Conservation (phyloP, 2,113 vertebrate species). For the Ciconia stormi region DNA sequence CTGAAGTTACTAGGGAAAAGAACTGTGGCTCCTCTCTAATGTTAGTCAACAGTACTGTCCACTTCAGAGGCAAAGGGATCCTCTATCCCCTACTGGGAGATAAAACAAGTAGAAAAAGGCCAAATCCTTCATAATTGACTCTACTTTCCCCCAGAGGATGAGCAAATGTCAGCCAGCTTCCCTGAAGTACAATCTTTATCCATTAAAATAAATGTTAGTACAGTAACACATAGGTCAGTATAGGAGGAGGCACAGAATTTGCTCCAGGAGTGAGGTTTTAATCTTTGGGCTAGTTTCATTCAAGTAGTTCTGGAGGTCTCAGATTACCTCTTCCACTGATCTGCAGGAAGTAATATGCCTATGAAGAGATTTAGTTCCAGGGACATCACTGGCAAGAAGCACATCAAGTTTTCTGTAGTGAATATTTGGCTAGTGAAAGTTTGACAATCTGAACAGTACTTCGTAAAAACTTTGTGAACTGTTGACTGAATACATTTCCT, state of each 20-base stretch:
- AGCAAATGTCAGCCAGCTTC: conserved; percentile 37
- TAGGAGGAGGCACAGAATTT: not conserved
- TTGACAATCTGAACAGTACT: not conserved
- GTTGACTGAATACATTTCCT: not conserved
- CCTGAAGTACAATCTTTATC: conserved; percentile 3
- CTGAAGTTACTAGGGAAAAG: not conserved
- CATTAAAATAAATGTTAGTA: conserved; percentile 23
- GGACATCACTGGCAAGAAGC: not conserved
- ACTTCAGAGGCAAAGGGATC: not conserved
- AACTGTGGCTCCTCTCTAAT: not conserved
- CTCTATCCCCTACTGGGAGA: not conserved
- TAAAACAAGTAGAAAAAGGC: conserved; percentile 13
- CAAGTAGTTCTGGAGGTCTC: not conserved
- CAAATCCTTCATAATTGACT: conserved; percentile 27
- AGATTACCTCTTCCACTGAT: not conserved
- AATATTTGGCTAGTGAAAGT: not conserved
- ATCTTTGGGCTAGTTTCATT: not conserved
- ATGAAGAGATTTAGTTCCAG: not conserved
- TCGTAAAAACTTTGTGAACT: not conserved
- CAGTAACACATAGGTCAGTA: not conserved
- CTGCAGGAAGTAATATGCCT: not conserved
- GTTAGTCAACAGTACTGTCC: conserved; percentile 29
- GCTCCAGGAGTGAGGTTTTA: not conserved
- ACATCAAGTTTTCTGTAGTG: not conserved
- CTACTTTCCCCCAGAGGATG: not conserved